Base-by-base conservation (phyloP, 2,888 invertebrate genomes). In the Andrena chrysosceles region DNA sequence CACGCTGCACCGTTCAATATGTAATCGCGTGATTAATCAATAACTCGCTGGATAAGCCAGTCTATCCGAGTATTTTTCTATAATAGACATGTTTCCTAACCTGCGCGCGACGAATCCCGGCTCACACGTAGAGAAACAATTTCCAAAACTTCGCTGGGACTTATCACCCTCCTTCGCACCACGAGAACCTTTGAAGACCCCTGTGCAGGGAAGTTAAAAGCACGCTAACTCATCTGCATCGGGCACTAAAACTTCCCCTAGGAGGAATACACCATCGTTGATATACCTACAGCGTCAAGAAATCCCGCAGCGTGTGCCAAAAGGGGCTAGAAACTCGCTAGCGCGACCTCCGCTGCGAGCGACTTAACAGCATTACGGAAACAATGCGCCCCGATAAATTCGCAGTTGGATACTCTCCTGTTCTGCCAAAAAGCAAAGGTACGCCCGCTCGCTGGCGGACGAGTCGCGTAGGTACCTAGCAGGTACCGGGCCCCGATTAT, bases 191-290 rank as follows among this genome's bases (percentile, higher is more conserved):
- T 42, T 4, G 42, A 42, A 42, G 13, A 42, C 13, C 42, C 16
- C 42, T 4, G 42, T 23, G 20, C 56, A 49, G 42, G 35, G 13
- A 29, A 23, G 35, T 76, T 59, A 71, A 71, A 70, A 70, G 54
- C 23, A n/a, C 56, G 42, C 20, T 64, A 48, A 71, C 42, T 77
- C 63, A 77, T 56, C 76, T 71, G 71, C 71, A 56, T 31, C 4
- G 56, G 71, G 54, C 63, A 31, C 10, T 2, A 1, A 49, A 35
- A 33, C 42, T 35, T 54, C 29, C 29, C 6, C 26, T 4, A 64
- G 8, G 26, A 56, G 20, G 29, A 42, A 26, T 26, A 16, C 49
- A 42, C 33, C 20, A 23, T n/a, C 13, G 64, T 52, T 62, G 23
- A 56, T 54, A 63, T 31, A n/a, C n/a, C n/a, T n/a, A 63, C 35